A percentile compares a stretch with the other conserved stretches of the same genome.
Conservation (phyloP, 2,113 vertebrate genomes). For the Notarius quadriscutis region DNA sequence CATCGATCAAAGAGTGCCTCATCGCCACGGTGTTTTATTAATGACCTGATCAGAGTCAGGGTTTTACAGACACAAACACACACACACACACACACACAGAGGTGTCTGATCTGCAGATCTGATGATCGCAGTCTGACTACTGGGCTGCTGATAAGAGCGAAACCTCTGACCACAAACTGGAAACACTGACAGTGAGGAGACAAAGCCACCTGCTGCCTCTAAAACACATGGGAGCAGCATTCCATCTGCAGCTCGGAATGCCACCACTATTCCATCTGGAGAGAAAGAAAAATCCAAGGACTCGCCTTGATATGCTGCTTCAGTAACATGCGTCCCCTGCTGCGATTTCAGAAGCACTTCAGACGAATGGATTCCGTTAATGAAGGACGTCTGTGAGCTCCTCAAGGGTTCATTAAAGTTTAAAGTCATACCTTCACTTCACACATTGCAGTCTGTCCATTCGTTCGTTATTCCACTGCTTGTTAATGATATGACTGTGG, state of each 20-base stretch:
- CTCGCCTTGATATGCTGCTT: background rate
- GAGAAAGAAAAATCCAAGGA: background rate
- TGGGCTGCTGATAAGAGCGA: background rate
- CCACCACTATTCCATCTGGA: slow-evolving; percentile 7
- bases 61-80: background rate
- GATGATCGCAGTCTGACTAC: background rate
- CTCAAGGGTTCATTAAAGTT: background rate
- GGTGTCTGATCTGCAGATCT: background rate
- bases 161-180: background rate
- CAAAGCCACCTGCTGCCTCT: background rate
- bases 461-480: background rate
- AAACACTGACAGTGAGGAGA: slow-evolving; percentile 1
- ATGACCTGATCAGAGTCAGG: background rate
- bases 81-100: background rate
- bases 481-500: background rate
- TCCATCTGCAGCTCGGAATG: background rate
- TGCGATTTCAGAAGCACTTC: background rate
- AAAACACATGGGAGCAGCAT: background rate
- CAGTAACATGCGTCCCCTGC: background rate
- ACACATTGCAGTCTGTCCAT: background rate
- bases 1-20: background rate
- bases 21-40: background rate
- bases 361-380: background rate
- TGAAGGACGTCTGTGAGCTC: background rate
- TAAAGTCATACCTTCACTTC: background rate